These are phyloP conservation scores for Pedionomus torquatus DNA, from an alignment of 2,113 vertebrate genomes.

Conservation along the genomic window DNA sequence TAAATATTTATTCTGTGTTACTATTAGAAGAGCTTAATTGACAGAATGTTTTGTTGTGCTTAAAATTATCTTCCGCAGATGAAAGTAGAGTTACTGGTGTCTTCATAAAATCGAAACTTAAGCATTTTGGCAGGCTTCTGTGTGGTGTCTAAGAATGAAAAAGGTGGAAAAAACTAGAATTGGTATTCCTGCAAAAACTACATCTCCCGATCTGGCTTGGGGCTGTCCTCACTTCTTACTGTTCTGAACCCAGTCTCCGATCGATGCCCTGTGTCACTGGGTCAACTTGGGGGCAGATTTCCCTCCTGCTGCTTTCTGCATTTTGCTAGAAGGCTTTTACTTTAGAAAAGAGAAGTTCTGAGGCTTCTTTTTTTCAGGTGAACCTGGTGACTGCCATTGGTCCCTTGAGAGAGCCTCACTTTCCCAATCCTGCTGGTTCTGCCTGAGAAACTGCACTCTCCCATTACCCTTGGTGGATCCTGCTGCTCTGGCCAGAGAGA, in stretches of 20 bases:
- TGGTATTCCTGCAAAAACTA: neutral
- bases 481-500: neutral
- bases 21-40: neutral
- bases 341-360: neutral
- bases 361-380: neutral
- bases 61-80: neutral
- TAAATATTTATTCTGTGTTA: neutral
- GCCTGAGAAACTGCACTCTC: neutral
- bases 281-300: accelerated
- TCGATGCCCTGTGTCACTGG: neutral
- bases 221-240: neutral
- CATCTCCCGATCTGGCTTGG: neutral
- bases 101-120: neutral
- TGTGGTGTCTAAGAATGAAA: neutral
- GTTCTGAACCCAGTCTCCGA: accelerated
- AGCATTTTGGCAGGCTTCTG: neutral
- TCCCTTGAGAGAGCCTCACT: neutral
- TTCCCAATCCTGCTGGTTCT: neutral
- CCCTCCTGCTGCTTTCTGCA: neutral
- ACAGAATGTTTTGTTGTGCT: neutral
- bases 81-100: neutral
- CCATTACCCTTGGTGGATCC: accelerated
- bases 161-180: neutral
- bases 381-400: accelerated
- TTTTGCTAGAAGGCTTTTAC: neutral